These are phyloP conservation scores for Eurytoma californica DNA, from an alignment of 2,888 invertebrate genomes.

Conservation along the genomic window DNA sequence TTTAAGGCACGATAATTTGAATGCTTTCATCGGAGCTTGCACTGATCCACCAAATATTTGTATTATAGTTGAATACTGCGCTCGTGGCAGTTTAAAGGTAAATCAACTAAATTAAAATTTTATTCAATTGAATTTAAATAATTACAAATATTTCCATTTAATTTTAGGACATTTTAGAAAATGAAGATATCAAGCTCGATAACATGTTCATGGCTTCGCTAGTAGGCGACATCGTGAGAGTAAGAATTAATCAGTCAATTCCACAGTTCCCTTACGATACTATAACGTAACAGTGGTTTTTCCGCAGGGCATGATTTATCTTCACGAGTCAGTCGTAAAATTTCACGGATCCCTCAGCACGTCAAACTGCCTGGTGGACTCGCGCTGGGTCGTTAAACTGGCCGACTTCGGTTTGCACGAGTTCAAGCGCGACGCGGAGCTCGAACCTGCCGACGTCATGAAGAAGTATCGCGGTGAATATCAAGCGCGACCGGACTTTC, in stretches of 20 bases:
- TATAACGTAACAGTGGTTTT: neutral
- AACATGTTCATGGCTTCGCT: slow-evolving; percentile 97
- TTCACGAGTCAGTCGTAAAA: slow-evolving; percentile 90
- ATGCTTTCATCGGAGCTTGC: slow-evolving; percentile 93
- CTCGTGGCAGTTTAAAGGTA: slow-evolving; percentile 93
- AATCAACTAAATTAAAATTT: neutral
- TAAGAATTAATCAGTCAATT: slow-evolving; percentile 71
- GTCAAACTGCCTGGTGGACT: slow-evolving; percentile 95
- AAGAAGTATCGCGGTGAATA: slow-evolving; percentile 83
- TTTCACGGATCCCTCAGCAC: slow-evolving; percentile 93
- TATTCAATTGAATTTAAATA: neutral
- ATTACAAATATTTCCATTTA: no score
- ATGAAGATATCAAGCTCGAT: slow-evolving; percentile 96
- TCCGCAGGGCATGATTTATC: slow-evolving; percentile 91
- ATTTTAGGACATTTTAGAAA: slow-evolving; percentile 91
- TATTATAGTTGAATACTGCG: slow-evolving; percentile 92
- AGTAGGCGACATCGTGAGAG: slow-evolving; percentile 95
- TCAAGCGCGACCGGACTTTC: neutral
- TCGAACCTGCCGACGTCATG: slow-evolving; percentile 79
- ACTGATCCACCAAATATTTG: slow-evolving; percentile 94
- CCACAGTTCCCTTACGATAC: neutral
- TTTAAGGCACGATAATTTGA: slow-evolving; percentile 92
- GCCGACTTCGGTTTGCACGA: slow-evolving; percentile 94
- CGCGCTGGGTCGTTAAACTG: slow-evolving; percentile 95
- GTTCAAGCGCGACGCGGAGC: slow-evolving; percentile 86